phyloP scores from a whole-genome alignment of 2,888 invertebrate species.

The Drosophila subsilvestris region DNA sequence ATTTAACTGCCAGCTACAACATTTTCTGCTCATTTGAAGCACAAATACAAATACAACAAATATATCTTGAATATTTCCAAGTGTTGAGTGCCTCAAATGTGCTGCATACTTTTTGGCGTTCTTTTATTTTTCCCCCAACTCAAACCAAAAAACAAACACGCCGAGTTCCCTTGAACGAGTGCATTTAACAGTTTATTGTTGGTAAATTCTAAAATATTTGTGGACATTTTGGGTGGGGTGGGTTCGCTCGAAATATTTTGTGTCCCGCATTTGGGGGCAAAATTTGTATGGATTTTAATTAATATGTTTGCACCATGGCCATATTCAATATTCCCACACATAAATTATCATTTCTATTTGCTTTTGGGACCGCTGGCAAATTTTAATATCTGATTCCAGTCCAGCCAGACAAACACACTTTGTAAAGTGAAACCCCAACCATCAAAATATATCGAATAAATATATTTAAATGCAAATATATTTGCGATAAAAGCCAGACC shows the following conservation, averaged over 20 bases:
- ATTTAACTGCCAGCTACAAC: constrained; percentile 1
- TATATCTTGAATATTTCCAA: constrained; percentile 10
- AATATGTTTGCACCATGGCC: constrained; percentile 22
- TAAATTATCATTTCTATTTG: constrained; percentile 35
- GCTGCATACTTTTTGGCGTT: constrained; percentile 33
- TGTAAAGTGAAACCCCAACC: constrained; percentile 28
- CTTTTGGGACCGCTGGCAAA: not conserved
- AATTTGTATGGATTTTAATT: constrained; percentile 29
- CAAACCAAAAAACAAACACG: not conserved
- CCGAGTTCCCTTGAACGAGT: constrained; percentile 16
- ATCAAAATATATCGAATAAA: constrained; percentile 20
- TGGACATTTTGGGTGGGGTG: not conserved
- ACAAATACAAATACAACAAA: not conserved
- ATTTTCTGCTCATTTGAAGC: not conserved
- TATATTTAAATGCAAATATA: constrained; percentile 21
- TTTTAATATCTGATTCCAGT: constrained; percentile 19
- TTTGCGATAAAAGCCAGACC: constrained; percentile 31
- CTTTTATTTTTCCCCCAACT: not conserved
- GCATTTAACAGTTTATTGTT: constrained; percentile 36
- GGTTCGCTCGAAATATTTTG: not conserved
- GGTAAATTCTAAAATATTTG: not conserved
- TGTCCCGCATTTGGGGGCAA: not conserved
- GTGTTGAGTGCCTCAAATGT: constrained; percentile 23
- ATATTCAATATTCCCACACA: constrained; percentile 6
- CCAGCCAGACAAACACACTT: constrained; percentile 16